Base-by-base conservation (phyloP, 2,888 invertebrate species). In the Stenodema calcarata region DNA sequence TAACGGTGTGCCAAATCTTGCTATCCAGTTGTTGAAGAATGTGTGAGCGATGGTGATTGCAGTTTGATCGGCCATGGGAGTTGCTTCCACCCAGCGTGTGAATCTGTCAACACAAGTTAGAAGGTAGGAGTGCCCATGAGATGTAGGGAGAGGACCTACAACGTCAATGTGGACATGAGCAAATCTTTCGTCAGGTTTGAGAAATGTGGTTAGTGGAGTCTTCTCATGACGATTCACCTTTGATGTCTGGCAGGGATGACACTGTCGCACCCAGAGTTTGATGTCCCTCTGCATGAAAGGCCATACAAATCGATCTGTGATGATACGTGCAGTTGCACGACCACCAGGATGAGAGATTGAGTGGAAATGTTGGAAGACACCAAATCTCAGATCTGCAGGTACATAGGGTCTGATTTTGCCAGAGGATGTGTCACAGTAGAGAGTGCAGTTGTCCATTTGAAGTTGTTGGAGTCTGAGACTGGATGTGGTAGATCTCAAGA, bases 221-320 rank as follows among this genome's bases (percentile, higher is more conserved):
- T 44, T n/a, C 35, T 80, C 80, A 47, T 80, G 80, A 18, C 30
- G 47, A 14, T 42, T 23, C 16, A 80, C 30, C 42, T 80, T 80
- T 42, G 80, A 80, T 16, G 54, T 18, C 18, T 80, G 80, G 50
- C 83, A 83, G n/a, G 27, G 18, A 41, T 82, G 82, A 30, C 82
- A 82, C 30, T 73, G 73, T 3, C 88, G 88, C 0, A 90, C 88
- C 91, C 91, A 91, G 0, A 88, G 75, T 0, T 89, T 83, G 81
- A 90, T 90, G 73, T 91, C 91, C 9, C 87, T 87, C 0, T 90
- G 89, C 0, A 91, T 89, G 73, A 28, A 73, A 16, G 82, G 82
- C 82, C 82, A 82, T 47, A 82, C 62, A 35, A 82, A 82, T 7
- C 69, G 54, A 9, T 28, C 23, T 16, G 54, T 4, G 2, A 84